Base-by-base conservation (phyloP, 2,888 invertebrate genomes). In the Lagria hirta region DNA sequence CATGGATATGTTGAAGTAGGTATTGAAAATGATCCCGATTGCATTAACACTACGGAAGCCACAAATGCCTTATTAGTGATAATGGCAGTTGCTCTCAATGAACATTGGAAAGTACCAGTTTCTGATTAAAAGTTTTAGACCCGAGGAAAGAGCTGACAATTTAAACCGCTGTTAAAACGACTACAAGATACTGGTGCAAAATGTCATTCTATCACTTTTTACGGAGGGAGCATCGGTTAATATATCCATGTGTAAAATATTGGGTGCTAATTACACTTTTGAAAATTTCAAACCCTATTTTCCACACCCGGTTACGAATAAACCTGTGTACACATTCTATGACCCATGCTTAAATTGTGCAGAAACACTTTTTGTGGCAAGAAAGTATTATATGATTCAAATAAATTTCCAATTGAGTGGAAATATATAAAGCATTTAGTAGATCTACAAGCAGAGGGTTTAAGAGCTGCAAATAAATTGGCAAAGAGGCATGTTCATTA, bases 71-170 rank as follows among this genome's bases (percentile, higher is more conserved):
- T 45, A 5, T n/a, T n/a, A n/a, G 52, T 55, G 4, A 51, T 57
- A 24, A 42, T 54, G 47, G 46, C 45, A 5, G 55, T 57, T 10
- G 40, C 28, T 7, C 10, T 57, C 1, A 54, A 54, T 24, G 27
- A 27, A 3, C 7, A 36, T 23, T 53, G 51, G 49, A 53, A 53
- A 27, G 38, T 49, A 18, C 51, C 51, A 57, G 30, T 58, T 54
- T 47, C 43, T 57, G 28, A 58, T 54, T 4, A 40, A 46, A 29
- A 27, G 42, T 51, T 22, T 52, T 1, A 32, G 14, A 17, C 38
- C 22, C 4, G 8, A 14, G 8, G 47, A 51, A 33, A 54, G 46
- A 30, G 44, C 49, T 1, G 49, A 47, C 11, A 52, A 8, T 22
- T 52, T 3, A 42, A 36, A 10, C 32, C 32, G 26, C 28, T 30